Evolutionary conservation across 2,888 invertebrate genomes (phyloP).

Genomic region (Galerucella calmariensis): DNA sequence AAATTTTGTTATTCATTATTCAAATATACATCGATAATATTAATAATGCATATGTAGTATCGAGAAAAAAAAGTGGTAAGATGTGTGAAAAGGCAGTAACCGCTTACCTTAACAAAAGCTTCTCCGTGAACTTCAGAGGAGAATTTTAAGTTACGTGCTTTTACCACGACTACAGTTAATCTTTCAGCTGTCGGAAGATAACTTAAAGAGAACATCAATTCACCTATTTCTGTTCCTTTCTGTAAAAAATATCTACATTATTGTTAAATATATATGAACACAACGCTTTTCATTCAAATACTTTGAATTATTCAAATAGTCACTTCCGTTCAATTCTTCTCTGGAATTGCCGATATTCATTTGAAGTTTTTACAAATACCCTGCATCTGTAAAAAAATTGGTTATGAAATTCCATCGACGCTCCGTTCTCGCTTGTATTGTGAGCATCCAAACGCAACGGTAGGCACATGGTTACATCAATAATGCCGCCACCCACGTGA

Average conservation of each 20-base stretch:
- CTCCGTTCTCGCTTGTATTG: constrained; percentile 1
- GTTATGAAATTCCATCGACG: constrained; percentile 10
- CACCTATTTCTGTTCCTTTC: constrained; percentile 78
- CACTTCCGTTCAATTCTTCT: too few species aligned
- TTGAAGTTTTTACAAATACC: background rate
- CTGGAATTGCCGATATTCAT: background rate
- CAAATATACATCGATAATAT: background rate
- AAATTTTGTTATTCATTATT: background rate
- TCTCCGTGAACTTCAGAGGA: constrained; percentile 70
- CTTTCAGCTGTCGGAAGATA: constrained; percentile 86
- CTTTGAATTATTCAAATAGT: too few species aligned
- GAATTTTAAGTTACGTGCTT: constrained; percentile 79
- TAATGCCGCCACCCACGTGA: constrained; percentile 15
- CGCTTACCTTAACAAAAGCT: constrained; percentile 78
- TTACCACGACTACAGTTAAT: constrained; percentile 80
- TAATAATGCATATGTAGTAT: background rate
- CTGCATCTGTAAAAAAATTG: background rate
- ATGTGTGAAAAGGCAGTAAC: background rate
- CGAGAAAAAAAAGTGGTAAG: background rate
- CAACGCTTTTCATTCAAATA: too few species aligned
- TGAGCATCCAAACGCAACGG: constrained; percentile 12
- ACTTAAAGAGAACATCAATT: constrained; percentile 83
- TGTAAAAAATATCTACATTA: constrained; percentile 53
- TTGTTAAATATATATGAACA: background rate
- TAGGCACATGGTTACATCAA: constrained; percentile 17